Conservation (phyloP, 2,113 vertebrate genomes). For the Haplotaxodon microlepis region DNA sequence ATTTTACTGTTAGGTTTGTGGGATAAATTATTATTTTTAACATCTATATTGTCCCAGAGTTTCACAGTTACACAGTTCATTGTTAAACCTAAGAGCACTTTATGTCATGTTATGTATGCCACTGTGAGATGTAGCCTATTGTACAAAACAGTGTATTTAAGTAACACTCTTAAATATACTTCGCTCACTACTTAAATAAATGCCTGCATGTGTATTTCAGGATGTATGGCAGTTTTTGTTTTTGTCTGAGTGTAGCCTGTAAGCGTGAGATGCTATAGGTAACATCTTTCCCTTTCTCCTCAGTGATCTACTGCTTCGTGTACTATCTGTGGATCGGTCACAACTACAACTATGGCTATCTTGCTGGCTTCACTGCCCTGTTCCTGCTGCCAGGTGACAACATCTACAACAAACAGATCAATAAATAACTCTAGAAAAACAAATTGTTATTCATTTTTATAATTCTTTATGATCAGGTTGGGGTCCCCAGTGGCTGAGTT, state of each 20-base stretch:
- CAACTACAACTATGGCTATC: constrained; percentile 67
- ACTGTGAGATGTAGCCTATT: not conserved
- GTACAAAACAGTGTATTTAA: not conserved
- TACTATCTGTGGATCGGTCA: constrained; percentile 67
- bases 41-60: not conserved
- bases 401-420: not conserved
- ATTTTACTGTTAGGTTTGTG: not conserved
- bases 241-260: not conserved
- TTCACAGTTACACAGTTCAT: not conserved
- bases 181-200: not conserved
- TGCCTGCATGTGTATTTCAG: not conserved
- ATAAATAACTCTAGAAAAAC: not conserved
- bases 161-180: not conserved
- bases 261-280: not conserved
- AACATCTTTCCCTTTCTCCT: not conserved
- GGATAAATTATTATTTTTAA: not conserved
- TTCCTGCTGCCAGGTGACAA: constrained; percentile 64
- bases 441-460: not conserved
- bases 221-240: not conserved
- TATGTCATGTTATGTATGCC: not conserved
- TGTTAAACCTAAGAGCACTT: not conserved
- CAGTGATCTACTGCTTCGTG: constrained; percentile 73
- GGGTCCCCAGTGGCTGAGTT: constrained; percentile 76
- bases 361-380: constrained; percentile 67
- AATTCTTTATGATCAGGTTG: constrained; percentile 46